Conservation (phyloP, 1,140 invertebrate species). For the Zeugodacus cucurbitae region DNA sequence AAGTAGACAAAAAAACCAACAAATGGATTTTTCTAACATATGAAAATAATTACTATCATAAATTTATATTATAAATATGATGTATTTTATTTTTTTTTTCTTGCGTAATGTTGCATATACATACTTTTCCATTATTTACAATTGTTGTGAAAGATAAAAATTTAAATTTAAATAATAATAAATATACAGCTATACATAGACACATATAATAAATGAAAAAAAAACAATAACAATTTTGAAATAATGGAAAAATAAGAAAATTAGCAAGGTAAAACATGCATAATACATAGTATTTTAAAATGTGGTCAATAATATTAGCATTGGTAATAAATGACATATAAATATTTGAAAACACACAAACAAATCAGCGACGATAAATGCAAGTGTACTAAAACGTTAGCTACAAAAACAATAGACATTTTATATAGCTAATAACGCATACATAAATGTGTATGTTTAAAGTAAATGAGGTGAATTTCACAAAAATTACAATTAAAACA, state of each 20-base stretch:
- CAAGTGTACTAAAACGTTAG: background rate
- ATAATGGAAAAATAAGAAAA: background rate
- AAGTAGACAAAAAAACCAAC: constrained; percentile 77
- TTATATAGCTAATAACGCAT: background rate
- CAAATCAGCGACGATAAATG: too few species aligned
- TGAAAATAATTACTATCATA: constrained; percentile 16
- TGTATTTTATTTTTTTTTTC: constrained; percentile 27
- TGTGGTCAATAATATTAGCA: background rate
- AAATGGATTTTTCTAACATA: constrained; percentile 58
- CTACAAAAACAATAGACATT: background rate
- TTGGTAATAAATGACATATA: background rate
- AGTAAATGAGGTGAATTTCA: background rate
- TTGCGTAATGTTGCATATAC: background rate
- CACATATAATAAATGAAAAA: background rate
- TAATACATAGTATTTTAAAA: background rate
- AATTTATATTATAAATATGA: constrained; percentile 30
- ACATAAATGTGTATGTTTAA: background rate
- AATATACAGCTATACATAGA: background rate
- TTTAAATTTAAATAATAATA: constrained; percentile 28
- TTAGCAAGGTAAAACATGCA: background rate
- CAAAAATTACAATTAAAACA: background rate
- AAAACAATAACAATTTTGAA: background rate
- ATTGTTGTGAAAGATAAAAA: constrained; percentile 35
- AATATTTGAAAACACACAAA: background rate
- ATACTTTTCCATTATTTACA: constrained; percentile 25